These are phyloP conservation scores for Etia nguti DNA, from an alignment of 2,113 vertebrate genomes.

Conservation along the genomic window DNA sequence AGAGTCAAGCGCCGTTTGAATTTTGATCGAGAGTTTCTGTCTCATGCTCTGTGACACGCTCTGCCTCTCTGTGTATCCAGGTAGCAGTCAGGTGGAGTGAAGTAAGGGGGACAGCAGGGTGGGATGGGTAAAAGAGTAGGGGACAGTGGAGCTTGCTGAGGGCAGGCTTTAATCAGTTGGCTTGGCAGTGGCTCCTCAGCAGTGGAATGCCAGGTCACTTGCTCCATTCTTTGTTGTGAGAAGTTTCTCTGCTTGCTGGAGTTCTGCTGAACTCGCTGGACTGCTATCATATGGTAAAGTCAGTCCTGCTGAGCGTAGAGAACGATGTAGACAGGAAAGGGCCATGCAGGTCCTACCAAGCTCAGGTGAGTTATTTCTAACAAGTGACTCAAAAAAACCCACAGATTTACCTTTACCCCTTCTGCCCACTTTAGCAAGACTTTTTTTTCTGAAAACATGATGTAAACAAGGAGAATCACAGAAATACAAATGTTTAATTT, in stretches of 20 bases:
- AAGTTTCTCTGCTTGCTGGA: conserved; percentile 29
- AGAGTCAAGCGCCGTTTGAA: conserved; percentile 44
- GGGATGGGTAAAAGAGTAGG: background rate
- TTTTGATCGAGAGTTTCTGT: conserved; percentile 53
- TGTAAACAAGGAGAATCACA: conserved; percentile 33
- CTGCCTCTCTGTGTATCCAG: conserved; percentile 1
- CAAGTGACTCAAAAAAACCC: conserved; percentile 7
- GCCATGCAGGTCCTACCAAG: background rate
- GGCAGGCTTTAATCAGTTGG: conserved; percentile 45
- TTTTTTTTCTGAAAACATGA: conserved; percentile 5
- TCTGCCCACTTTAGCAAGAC: background rate
- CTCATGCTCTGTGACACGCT: background rate
- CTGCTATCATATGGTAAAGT: conserved; percentile 35
- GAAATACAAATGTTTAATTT: background rate
- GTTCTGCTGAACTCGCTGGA: conserved; percentile 20
- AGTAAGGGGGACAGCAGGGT: background rate
- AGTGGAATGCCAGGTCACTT: conserved; percentile 39
- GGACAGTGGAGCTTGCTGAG: background rate
- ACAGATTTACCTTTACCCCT: conserved; percentile 21
- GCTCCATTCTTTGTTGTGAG: conserved; percentile 36
- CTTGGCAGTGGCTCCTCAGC: conserved; percentile 44
- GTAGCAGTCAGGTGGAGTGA: conserved; percentile 9
- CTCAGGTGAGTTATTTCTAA: conserved; percentile 23
- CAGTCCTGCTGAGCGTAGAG: background rate
- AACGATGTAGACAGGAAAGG: background rate